Evolutionary conservation across 2,888 invertebrate genomes (phyloP).

Genomic region (Neria commutata): DNA sequence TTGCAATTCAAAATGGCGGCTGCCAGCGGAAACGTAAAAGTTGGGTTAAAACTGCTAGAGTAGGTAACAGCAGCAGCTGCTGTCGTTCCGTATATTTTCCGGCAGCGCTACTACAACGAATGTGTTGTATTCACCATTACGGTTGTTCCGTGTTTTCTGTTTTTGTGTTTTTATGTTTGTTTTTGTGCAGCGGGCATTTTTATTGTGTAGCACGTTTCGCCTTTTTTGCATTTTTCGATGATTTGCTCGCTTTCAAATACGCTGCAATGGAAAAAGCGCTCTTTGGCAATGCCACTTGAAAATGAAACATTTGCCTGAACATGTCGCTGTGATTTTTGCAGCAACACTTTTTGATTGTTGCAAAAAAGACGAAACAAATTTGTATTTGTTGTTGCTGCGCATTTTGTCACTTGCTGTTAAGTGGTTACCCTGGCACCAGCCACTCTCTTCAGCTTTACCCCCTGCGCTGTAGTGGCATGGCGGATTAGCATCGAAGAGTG

Average conservation of each 20-base stretch:
- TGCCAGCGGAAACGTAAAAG: slow-evolving; percentile 13
- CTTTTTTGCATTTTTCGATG: slow-evolving; percentile 5
- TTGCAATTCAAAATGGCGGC: slow-evolving; percentile 13
- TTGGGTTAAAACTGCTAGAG: slow-evolving; percentile 5
- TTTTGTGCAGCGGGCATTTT: not conserved
- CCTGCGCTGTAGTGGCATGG: not conserved
- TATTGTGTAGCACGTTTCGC: not conserved
- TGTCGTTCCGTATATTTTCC: not conserved
- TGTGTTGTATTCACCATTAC: slow-evolving; percentile 10
- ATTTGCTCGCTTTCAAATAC: not conserved
- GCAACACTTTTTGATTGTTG: not conserved
- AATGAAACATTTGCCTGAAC: slow-evolving; percentile 5
- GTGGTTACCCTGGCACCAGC: not conserved
- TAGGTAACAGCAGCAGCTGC: slow-evolving; percentile 8
- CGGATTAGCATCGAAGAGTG: slow-evolving; percentile 12
- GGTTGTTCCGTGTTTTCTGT: not conserved
- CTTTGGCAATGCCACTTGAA: not conserved
- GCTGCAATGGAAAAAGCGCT: not conserved
- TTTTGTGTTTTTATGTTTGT: not conserved
- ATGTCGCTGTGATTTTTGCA: not conserved
- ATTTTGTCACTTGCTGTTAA: too few relatives aligned
- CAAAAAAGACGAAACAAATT: too few relatives aligned
- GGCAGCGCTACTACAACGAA: slow-evolving; percentile 3
- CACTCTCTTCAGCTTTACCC: not conserved
- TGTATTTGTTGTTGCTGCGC: too few relatives aligned